Evolutionary conservation across 2,113 vertebrate species (phyloP).

Genomic region (Sinocyclocheilus rhinocerous): DNA sequence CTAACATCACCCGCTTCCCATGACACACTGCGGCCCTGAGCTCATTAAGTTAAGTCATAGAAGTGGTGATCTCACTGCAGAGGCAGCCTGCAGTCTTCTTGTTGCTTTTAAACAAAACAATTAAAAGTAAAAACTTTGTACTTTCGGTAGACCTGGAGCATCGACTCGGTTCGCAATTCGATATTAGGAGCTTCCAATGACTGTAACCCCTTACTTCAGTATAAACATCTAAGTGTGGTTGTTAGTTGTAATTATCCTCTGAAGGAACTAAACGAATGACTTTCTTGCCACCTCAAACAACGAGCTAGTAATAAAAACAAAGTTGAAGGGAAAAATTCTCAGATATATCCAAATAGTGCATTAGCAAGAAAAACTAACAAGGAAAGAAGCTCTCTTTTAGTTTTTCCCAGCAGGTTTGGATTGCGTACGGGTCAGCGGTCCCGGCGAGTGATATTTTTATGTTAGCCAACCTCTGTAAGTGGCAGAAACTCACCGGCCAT

Average conservation of each 20-base stretch:
- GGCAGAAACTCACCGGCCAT: neutral
- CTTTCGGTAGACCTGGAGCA: neutral
- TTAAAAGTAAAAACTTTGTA: neutral
- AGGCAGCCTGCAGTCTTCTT: neutral
- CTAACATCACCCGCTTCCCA: conserved; percentile 13
- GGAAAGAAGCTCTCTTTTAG: neutral
- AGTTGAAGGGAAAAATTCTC: neutral
- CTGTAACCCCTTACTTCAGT: neutral
- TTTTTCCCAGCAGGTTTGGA: neutral
- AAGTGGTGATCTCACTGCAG: neutral
- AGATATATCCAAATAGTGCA: neutral
- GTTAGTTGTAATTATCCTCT: conserved; percentile 6
- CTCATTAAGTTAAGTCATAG: conserved; percentile 15
- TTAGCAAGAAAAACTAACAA: neutral
- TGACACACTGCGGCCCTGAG: neutral
- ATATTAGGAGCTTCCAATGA: neutral
- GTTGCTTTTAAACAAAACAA: neutral
- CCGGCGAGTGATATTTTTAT: neutral
- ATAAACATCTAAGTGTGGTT: neutral
- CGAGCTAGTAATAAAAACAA: neutral
- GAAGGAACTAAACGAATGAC: neutral
- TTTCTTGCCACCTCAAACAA: neutral
- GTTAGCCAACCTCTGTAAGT: neutral
- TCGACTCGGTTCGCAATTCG: neutral
- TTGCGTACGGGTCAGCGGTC: neutral